These are phyloP conservation scores for Phaonia tiefii DNA, from an alignment of 2,888 invertebrate species.

Conservation along the genomic window DNA sequence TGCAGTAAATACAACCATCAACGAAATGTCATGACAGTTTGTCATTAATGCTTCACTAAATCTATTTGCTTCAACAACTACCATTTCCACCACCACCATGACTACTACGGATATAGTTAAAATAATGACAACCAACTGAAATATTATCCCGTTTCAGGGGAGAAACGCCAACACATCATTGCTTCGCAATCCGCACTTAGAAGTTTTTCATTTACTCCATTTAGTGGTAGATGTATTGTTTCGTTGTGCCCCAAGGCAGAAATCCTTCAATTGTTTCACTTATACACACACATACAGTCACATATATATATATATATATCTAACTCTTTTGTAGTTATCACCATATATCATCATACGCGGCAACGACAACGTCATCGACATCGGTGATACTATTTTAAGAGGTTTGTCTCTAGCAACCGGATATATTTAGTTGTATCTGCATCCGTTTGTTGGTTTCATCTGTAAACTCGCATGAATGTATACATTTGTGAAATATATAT, in stretches of 20 bases:
- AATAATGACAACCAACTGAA: no score
- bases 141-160: background rate
- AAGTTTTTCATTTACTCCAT: constrained; percentile 4
- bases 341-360: background rate
- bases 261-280: background rate
- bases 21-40: constrained; percentile 13
- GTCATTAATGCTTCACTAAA: constrained; percentile 22
- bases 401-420: constrained; percentile 60
- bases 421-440: constrained; percentile 51
- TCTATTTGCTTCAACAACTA: background rate
- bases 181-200: background rate
- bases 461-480: background rate
- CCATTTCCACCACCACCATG: background rate
- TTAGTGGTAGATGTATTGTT: background rate
- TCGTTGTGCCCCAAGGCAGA: background rate
- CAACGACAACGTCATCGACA: constrained; percentile 13
- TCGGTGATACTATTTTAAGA: constrained; percentile 40
- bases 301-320: no score
- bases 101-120: no score
- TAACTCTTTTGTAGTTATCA: no score
- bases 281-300: constrained; percentile 2
- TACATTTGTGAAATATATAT: background rate
- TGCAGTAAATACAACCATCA: background rate
- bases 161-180: background rate
- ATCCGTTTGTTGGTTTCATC: constrained; percentile 27